Conservation (phyloP, 2,113 vertebrate genomes). For the Centrocercus urophasianus region DNA sequence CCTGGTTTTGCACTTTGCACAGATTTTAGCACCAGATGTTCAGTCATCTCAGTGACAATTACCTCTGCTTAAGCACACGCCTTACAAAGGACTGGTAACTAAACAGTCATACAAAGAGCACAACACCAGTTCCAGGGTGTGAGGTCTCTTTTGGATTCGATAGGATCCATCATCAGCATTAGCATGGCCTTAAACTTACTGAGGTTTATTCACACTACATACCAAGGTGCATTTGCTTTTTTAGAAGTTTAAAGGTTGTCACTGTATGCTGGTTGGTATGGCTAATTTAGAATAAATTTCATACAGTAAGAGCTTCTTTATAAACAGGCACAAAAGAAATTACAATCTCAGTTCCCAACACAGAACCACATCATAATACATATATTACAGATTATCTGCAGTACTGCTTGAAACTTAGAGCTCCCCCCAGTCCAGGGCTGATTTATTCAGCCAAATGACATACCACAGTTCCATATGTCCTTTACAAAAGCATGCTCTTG, state of each 20-base stretch:
- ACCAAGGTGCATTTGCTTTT: neutral
- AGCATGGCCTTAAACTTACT: neutral
- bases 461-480: neutral
- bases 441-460: neutral
- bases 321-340: neutral
- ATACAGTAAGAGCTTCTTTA: neutral
- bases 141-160: conserved; percentile 9
- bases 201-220: neutral
- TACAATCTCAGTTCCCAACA: neutral
- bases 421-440: neutral
- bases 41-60: conserved; percentile 11
- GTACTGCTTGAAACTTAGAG: neutral
- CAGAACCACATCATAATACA: neutral
- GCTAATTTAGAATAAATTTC: neutral
- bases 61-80: neutral
- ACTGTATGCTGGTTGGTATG: neutral
- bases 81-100: neutral
- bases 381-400: neutral
- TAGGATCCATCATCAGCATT: neutral
- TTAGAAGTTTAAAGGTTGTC: neutral
- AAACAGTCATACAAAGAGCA: conserved; percentile 21
- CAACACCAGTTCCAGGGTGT: neutral
- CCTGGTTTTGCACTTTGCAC: neutral
- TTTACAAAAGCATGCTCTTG: neutral
- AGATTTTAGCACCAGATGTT: neutral